Conservation (phyloP, 1,140 invertebrate genomes). For the Diorhabda sublineata region DNA sequence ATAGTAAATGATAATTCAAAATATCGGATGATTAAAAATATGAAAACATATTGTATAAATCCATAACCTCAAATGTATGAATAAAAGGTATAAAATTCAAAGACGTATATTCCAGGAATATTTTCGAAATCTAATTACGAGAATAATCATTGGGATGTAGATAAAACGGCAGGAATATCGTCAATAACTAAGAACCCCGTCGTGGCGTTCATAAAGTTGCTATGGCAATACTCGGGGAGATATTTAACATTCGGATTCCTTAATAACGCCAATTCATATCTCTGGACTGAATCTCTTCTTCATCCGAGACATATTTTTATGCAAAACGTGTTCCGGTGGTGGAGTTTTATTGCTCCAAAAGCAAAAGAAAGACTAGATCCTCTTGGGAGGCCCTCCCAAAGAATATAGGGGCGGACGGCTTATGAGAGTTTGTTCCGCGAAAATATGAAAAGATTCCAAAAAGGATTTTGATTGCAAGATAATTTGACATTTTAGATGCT, state of each 20-base stretch:
- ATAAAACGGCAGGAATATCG: constrained; percentile 19
- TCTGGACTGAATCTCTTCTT: constrained; percentile 35
- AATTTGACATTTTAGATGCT: constrained; percentile 40
- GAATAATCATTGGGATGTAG: background rate
- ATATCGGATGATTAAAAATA: no score
- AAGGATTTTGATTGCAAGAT: constrained; percentile 43
- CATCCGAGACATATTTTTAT: constrained; percentile 46
- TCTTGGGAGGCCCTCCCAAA: constrained; percentile 20
- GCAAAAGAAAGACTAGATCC: constrained; percentile 42
- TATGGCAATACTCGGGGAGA: constrained; percentile 17
- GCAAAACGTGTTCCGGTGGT: constrained; percentile 45
- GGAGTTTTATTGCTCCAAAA: constrained; percentile 43
- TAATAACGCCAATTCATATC: constrained; percentile 45
- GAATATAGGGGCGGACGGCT: constrained; percentile 31
- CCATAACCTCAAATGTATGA: background rate
- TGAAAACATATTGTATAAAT: no score
- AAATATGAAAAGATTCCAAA: constrained; percentile 39
- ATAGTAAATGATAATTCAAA: no score
- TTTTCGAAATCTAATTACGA: background rate
- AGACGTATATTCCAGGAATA: background rate
- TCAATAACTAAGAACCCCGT: constrained; percentile 23
- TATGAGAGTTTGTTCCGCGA: constrained; percentile 29
- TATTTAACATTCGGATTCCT: constrained; percentile 40
- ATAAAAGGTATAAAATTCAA: background rate
- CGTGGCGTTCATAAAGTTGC: constrained; percentile 18